Base-by-base conservation (phyloP, 2,888 invertebrate genomes). In the Oithona nana region DNA sequence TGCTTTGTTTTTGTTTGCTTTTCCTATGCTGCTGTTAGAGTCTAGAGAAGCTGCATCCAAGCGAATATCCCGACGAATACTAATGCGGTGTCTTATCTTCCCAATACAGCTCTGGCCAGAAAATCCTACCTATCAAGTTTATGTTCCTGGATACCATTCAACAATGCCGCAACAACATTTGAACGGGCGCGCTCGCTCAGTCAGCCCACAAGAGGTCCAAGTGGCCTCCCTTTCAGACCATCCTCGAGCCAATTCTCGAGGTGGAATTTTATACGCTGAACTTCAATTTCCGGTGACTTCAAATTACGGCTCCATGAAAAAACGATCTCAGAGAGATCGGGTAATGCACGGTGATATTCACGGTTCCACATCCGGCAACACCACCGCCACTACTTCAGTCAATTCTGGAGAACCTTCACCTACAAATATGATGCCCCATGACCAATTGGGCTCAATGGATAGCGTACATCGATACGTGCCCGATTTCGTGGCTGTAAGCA, bases 201-300 rank as follows among this genome's bases (percentile, higher is more conserved):
- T 26, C 3, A 54, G 24, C 24, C 54, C 54, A 3, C 8, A 39
- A 39, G 39, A 39, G 39, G 24, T 29, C 2, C 28, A 26, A 24
- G 24, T 29, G 13, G n/a, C 29, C 16, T 26, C 57, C 2, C 28
- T 29, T 4, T 6, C 16, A 6, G 39, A 39, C 39, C 39, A 6
- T 16, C 6, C 16, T 6, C 39, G 39, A 6, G 26, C 54, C 13
- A 22, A 22, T 16, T 48, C 50, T 11, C 59, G 28, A 3, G 49
- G 58, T 11, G 31, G 49, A 50, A 59, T 39, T 28, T 28, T 59
- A 13, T 59, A 59, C 49, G 59, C 59, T 24, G 59, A 59, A 50
- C 28, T 59, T 16, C 59, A 59, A 50, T 59, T 59, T n/a, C 59
- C 59, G 3, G 59, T 59, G 48, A 59, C 59, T 22, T 59, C 59